Evolutionary conservation across 2,888 invertebrate species (phyloP).

Genomic region (Sphecodes monilicornis): DNA sequence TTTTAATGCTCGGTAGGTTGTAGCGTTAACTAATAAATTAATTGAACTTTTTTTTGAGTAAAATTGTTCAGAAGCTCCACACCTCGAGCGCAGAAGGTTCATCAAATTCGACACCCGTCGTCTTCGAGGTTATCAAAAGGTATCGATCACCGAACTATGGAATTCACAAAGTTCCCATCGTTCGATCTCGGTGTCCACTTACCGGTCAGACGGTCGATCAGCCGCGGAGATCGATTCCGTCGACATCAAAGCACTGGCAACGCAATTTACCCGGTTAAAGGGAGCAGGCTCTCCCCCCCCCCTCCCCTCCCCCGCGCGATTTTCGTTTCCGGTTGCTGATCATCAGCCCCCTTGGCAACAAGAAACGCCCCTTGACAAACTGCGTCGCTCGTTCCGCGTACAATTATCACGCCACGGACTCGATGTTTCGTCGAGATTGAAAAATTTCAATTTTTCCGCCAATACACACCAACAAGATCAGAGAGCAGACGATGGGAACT

Average conservation of each 20-base stretch:
- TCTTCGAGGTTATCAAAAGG: not conserved
- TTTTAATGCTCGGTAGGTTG: too few species aligned
- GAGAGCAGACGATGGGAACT: not conserved
- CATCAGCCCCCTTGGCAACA: not conserved
- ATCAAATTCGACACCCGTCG: not conserved
- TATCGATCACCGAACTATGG: not conserved
- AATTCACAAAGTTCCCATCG: not conserved
- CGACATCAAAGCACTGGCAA: constrained; percentile 5
- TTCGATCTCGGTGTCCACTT: not conserved
- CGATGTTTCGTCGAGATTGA: too few species aligned
- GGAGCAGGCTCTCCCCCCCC: not conserved
- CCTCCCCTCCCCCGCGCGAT: not conserved
- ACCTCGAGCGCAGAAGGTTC: too few species aligned
- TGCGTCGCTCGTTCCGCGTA: not conserved
- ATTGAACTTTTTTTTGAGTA: too few species aligned
- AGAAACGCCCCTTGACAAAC: not conserved
- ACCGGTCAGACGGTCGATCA: constrained; percentile 16
- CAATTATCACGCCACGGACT: not conserved
- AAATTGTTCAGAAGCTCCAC: too few species aligned
- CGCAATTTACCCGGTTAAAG: constrained; percentile 15
- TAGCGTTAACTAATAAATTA: too few species aligned
- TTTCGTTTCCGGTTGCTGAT: not conserved
- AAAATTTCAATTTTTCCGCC: too few species aligned
- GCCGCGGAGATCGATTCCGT: not conserved
- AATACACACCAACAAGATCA: too few species aligned